These are phyloP conservation scores for Salmo trutta DNA, from an alignment of 2,797 vertebrate genomes.

Conservation along the genomic window DNA sequence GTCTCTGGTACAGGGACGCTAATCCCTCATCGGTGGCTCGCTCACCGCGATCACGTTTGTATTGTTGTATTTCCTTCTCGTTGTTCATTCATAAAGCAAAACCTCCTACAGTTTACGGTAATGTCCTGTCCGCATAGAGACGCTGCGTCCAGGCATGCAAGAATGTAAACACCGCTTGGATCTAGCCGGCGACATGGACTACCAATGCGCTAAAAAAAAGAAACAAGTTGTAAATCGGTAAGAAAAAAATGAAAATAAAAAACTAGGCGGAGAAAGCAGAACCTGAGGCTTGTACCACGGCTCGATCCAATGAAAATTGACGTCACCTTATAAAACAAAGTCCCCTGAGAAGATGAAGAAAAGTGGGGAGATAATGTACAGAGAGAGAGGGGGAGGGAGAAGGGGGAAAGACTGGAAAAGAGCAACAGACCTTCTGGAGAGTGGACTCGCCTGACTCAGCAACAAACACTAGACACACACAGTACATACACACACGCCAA, in stretches of 20 bases:
- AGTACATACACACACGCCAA: background rate
- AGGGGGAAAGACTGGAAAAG: background rate
- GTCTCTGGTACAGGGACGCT: slow-evolving; percentile 65
- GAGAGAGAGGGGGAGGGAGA: background rate
- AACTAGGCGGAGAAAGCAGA: slow-evolving; percentile 16
- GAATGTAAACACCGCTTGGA: slow-evolving; percentile 45
- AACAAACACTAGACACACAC: slow-evolving; percentile 26
- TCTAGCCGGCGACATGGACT: slow-evolving; percentile 46
- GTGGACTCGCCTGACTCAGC: slow-evolving; percentile 74
- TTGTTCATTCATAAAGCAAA: slow-evolving; percentile 71
- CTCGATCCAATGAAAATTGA: slow-evolving; percentile 54
- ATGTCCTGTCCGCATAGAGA: background rate
- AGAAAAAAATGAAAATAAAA: slow-evolving; percentile 19
- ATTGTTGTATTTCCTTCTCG: slow-evolving; percentile 54
- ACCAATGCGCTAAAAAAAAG: slow-evolving; percentile 54
- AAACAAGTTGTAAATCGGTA: slow-evolving; percentile 59
- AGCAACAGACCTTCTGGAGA: slow-evolving; percentile 16
- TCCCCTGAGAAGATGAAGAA: slow-evolving; percentile 21
- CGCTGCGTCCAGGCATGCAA: background rate
- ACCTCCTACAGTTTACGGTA: slow-evolving; percentile 32
- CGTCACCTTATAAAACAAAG: slow-evolving; percentile 48
- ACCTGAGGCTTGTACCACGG: slow-evolving; percentile 42
- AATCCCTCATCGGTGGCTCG: slow-evolving; percentile 50
- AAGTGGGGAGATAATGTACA: slow-evolving; percentile 12
- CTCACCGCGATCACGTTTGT: slow-evolving; percentile 58